Evolutionary conservation across 2,888 invertebrate species (phyloP).

Genomic region (Neocrepidodera transversa): DNA sequence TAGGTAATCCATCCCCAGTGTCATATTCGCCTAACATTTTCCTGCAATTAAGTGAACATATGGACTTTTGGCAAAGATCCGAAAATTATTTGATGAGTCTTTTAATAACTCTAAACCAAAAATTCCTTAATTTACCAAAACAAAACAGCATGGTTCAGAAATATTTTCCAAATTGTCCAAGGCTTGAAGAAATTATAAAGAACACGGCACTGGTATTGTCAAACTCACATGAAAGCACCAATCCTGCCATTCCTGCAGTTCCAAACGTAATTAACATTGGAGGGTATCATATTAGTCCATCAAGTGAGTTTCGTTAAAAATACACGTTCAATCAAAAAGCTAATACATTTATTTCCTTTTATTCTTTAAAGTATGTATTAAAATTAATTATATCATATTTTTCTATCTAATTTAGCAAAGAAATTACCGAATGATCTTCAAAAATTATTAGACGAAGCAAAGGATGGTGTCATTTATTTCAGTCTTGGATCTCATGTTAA

Average conservation of each 20-base stretch:
- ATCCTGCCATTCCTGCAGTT: constrained; percentile 62
- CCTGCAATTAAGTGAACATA: constrained; percentile 56
- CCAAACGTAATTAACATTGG: constrained; percentile 68
- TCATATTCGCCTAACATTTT: constrained; percentile 63
- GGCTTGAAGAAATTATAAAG: constrained; percentile 41
- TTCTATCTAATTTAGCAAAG: constrained; percentile 34
- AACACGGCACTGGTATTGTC: constrained; percentile 49
- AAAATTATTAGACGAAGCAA: constrained; percentile 63
- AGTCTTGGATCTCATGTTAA: constrained; percentile 69
- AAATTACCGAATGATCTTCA: constrained; percentile 59
- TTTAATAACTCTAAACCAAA: constrained; percentile 14
- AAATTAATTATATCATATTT: neutral
- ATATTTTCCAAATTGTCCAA: constrained; percentile 49
- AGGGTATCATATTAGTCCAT: constrained; percentile 60
- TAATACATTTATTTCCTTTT: too few species aligned
- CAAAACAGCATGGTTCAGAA: constrained; percentile 47
- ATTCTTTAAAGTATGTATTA: too few species aligned
- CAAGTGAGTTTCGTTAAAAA: constrained; percentile 14
- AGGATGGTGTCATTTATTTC: constrained; percentile 65
- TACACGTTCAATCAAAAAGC: too few species aligned
- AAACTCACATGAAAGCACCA: constrained; percentile 63
- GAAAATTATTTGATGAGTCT: constrained; percentile 58
- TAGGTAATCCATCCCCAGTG: constrained; percentile 62
- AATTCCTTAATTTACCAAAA: constrained; percentile 41
- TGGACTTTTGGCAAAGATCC: constrained; percentile 64